Conservation (phyloP, 2,888 invertebrate genomes). For the Torymus tubicola region DNA sequence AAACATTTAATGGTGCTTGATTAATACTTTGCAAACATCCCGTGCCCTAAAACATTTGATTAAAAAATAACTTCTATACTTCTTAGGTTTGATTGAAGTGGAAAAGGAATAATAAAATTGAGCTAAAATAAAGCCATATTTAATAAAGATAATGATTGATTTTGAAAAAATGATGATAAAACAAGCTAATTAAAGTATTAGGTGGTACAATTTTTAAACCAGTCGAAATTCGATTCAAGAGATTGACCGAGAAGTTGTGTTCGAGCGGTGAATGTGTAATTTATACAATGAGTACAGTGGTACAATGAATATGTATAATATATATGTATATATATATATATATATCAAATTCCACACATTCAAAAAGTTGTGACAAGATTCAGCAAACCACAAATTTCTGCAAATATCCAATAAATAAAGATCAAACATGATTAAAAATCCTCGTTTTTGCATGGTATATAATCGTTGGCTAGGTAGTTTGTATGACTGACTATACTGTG, state of each 20-base stretch:
- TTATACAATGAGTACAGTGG: conserved; percentile 74
- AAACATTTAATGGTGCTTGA: conserved; percentile 8
- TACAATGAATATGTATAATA: conserved; percentile 60
- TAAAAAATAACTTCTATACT: conserved; percentile 31
- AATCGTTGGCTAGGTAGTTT: conserved; percentile 65
- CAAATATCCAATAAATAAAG: conserved; percentile 74
- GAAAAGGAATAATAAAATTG: conserved; percentile 64
- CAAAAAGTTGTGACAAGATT: conserved; percentile 75
- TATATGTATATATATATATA: conserved; percentile 58
- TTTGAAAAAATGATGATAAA: conserved; percentile 67
- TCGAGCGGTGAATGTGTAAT: conserved; percentile 75
- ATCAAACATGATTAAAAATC: conserved; percentile 74
- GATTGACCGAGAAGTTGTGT: conserved; percentile 62
- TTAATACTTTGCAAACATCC: neutral
- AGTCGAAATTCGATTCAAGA: conserved; percentile 64
- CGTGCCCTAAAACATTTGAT: neutral
- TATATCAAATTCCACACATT: conserved; percentile 74
- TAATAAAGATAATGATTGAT: conserved; percentile 65
- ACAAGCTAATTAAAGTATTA: conserved; percentile 70
- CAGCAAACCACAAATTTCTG: conserved; percentile 76
- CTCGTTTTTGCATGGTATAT: conserved; percentile 71
- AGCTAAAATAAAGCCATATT: conserved; percentile 71
- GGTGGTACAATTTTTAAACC: conserved; percentile 62
- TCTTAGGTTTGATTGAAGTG: conserved; percentile 61
- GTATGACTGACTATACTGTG: conserved; percentile 52